A percentile compares a stretch with the other conserved stretches of the same genome.
phyloP scores from a whole-genome alignment of 2,888 invertebrate genomes.

The Lampropteryx suffumata region DNA sequence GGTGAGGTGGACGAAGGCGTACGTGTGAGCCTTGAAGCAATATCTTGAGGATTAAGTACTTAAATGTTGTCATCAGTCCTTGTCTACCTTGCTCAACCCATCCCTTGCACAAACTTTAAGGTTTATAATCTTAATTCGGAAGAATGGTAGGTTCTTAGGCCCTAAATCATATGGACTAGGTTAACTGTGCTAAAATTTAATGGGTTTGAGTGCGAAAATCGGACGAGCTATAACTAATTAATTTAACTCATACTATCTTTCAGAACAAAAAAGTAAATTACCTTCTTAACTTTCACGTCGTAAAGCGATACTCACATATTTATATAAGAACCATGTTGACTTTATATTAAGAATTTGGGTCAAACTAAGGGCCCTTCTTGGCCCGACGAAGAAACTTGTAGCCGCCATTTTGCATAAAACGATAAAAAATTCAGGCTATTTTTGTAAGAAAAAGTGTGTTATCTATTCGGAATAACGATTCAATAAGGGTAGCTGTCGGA shows the following conservation, averaged over 20 bases:
- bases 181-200: too few species aligned
- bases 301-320: not conserved
- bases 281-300: not conserved
- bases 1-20: too few species aligned
- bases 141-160: not conserved
- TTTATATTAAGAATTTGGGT: conserved; percentile 25
- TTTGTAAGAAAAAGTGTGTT: conserved; percentile 8
- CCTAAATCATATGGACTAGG: not conserved
- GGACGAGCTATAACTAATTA: not conserved
- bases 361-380: conserved; percentile 19
- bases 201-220: not conserved
- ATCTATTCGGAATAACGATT: conserved; percentile 18
- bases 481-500: not conserved
- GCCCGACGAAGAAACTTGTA: conserved; percentile 24
- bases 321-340: not conserved
- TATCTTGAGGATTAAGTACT: conserved; percentile 1
- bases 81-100: conserved; percentile 1
- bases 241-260: too few species aligned
- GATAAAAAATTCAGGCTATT: conserved; percentile 19
- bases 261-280: not conserved
- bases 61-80: not conserved
- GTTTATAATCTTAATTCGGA: not conserved
- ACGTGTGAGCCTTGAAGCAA: not conserved
- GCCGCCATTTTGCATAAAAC: conserved; percentile 9
- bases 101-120: conserved; percentile 6